phyloP scores from a whole-genome alignment of 2,888 invertebrate genomes.

The Eupeodes latifasciatus region DNA sequence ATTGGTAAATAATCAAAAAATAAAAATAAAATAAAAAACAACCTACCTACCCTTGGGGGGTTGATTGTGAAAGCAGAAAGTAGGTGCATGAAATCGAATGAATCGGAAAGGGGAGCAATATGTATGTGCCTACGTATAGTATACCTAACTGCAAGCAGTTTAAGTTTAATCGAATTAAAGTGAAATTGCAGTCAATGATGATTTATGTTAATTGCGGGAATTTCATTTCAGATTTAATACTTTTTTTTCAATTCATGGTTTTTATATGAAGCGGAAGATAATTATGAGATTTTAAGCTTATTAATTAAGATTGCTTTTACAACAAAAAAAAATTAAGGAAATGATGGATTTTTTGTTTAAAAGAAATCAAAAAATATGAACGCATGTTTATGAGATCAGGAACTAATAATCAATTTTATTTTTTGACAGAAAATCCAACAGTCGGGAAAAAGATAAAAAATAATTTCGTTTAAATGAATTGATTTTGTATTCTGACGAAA shows the following conservation, averaged over 20 bases:
- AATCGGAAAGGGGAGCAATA: not conserved
- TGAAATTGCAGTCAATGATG: constrained; percentile 72
- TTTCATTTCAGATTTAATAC: constrained; percentile 37
- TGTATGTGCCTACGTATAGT: too few species aligned
- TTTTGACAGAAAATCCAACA: too few species aligned
- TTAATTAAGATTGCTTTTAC: not conserved
- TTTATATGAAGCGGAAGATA: constrained; percentile 15
- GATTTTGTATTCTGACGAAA: too few species aligned
- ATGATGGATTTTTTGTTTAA: not conserved
- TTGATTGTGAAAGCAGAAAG: constrained; percentile 3
- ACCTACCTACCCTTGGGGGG: constrained; percentile 42
- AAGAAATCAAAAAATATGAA: too few species aligned
- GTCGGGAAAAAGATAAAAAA: too few species aligned
- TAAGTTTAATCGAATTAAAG: constrained; percentile 70
- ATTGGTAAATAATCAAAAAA: constrained; percentile 50
- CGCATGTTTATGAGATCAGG: too few species aligned
- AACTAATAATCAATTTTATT: too few species aligned
- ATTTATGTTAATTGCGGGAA: constrained; percentile 68
- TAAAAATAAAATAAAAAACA: not conserved
- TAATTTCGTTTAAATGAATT: too few species aligned
- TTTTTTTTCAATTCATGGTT: constrained; percentile 4
- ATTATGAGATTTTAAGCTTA: constrained; percentile 36
- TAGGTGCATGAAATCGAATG: constrained; percentile 19
- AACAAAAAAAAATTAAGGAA: not conserved
- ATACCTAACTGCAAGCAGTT: not conserved